A percentile compares a stretch with the other conserved stretches of the same genome.
phyloP scores from a whole-genome alignment of 2,888 invertebrate genomes.

The Xanthostigma xanthostigma region DNA sequence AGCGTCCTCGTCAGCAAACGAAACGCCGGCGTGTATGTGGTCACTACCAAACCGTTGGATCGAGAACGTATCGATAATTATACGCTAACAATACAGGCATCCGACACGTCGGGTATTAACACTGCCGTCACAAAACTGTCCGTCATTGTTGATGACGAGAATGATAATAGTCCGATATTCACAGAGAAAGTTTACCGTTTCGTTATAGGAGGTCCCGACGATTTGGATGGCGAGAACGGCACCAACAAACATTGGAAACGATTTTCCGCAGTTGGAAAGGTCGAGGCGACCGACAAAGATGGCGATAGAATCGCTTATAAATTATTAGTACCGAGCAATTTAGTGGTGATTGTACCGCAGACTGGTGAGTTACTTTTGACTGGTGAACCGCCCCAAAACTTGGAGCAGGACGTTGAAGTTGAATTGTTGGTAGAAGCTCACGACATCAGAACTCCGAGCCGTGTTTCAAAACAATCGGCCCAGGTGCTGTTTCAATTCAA shows the following conservation, averaged over 20 bases:
- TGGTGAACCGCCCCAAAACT: slow-evolving; percentile 51
- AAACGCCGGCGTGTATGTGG: slow-evolving; percentile 53
- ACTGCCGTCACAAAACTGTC: slow-evolving; percentile 65
- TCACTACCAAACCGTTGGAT: slow-evolving; percentile 64
- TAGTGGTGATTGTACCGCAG: slow-evolving; percentile 81
- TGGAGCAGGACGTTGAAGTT: slow-evolving; percentile 40
- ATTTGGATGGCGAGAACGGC: slow-evolving; percentile 42
- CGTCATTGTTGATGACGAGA: slow-evolving; percentile 69
- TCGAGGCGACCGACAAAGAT: slow-evolving; percentile 77
- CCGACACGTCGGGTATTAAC: slow-evolving; percentile 64
- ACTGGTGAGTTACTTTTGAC: slow-evolving; percentile 79
- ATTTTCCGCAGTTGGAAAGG: slow-evolving; percentile 70
- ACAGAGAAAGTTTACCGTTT: slow-evolving; percentile 65
- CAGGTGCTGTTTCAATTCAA: slow-evolving; percentile 64
- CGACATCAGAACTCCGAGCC: slow-evolving; percentile 61
- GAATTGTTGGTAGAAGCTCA: slow-evolving; percentile 69
- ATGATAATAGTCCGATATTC: slow-evolving; percentile 84
- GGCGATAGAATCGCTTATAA: slow-evolving; percentile 86
- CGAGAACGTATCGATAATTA: slow-evolving; percentile 59
- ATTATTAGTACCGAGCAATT: slow-evolving; percentile 61
- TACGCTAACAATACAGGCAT: slow-evolving; percentile 62
- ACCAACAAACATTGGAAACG: slow-evolving; percentile 51
- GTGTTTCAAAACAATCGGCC: slow-evolving; percentile 52
- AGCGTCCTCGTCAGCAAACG: slow-evolving; percentile 32
- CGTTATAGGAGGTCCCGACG: slow-evolving; percentile 44